Evolutionary conservation across 2,888 invertebrate species (phyloP), one percentile per base, ranked within the genome.

Genomic region (Penaeus monodon): DNA sequence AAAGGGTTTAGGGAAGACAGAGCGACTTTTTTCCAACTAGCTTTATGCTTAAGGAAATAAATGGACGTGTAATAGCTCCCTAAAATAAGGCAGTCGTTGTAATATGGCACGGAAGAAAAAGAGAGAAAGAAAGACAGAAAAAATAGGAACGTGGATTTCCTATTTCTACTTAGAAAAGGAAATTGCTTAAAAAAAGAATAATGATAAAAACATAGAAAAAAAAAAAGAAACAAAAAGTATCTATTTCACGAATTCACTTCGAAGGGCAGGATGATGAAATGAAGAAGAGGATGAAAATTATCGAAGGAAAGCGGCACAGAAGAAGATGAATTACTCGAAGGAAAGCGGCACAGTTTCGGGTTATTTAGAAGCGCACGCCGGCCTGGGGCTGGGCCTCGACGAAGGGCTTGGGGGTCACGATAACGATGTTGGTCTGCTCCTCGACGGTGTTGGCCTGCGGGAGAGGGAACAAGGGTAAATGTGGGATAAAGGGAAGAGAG

Each of bases 371-470:
- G 57, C 33, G 57, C 27, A 6, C 17, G n/a, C 20, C 33, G 49
- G 14, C 49, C 20, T 44, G 27, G 27, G 24, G 3, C 33, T 38
- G 76, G 2, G 24, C n/a, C 10, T 63, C 17, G 14, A 24, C 70
- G 70, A 70, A 70, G 63, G 33, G 79, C 22, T 27, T 74, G 27
- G 89, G 86, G 68, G 73, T 73, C 29, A 70, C 65, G 64, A 86
- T 68, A 22, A 81, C 74, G 70, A 89, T 89, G 84, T 81, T 83
- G 17, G 89, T 86, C 73, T 83, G 84, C 38, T 89, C 89, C 64
- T 86, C 84, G 0, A 33, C 65, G 57, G 83, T 79, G 27, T 82
- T 77, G 14, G 86, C 89, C 89, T 89, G 84, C 17, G 80, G 38
- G n/a, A 12, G 4, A 44, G n/a, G 29, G 29, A 83, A 73, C 38